Conservation (phyloP, 2,888 invertebrate species). For the Autographa gamma region DNA sequence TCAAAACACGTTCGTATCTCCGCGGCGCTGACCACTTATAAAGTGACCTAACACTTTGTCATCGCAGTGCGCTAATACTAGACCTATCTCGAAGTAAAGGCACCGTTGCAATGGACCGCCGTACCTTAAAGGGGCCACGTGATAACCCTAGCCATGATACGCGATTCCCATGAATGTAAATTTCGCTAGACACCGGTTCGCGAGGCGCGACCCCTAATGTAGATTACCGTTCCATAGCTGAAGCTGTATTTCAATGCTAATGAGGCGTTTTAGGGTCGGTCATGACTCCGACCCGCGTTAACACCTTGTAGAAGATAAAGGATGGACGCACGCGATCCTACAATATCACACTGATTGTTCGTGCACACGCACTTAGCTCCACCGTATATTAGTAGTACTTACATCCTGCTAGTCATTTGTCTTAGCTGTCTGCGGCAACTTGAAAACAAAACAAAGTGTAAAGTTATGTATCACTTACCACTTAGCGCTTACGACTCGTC, state of each 20-base stretch:
- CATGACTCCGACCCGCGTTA: slow-evolving; percentile 56
- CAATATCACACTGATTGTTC: slow-evolving; percentile 30
- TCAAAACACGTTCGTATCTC: background rate
- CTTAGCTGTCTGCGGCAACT: background rate
- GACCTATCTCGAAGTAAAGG: slow-evolving; percentile 54
- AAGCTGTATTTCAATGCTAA: slow-evolving; percentile 55
- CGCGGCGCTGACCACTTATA: slow-evolving; percentile 3
- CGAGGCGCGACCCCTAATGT: slow-evolving; percentile 49
- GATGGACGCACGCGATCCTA: slow-evolving; percentile 48
- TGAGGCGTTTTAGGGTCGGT: slow-evolving; percentile 56
- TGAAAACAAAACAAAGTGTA: slow-evolving; percentile 4
- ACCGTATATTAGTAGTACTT: slow-evolving; percentile 14
- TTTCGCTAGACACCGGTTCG: slow-evolving; percentile 37
- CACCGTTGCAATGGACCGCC: slow-evolving; percentile 66
- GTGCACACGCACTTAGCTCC: slow-evolving; percentile 38
- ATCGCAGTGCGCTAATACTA: slow-evolving; percentile 18
- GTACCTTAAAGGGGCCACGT: slow-evolving; percentile 73
- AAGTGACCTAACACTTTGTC: slow-evolving; percentile 3
- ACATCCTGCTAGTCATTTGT: background rate
- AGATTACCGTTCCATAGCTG: slow-evolving; percentile 55
- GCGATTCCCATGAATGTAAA: slow-evolving; percentile 73
- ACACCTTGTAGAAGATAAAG: slow-evolving; percentile 59
- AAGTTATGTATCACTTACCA: slow-evolving; percentile 14
- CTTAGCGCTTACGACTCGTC: slow-evolving; percentile 3
- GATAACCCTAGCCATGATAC: slow-evolving; percentile 76